Evolutionary conservation across 2,888 invertebrate genomes (phyloP).

Genomic region (Steromphala cineraria): DNA sequence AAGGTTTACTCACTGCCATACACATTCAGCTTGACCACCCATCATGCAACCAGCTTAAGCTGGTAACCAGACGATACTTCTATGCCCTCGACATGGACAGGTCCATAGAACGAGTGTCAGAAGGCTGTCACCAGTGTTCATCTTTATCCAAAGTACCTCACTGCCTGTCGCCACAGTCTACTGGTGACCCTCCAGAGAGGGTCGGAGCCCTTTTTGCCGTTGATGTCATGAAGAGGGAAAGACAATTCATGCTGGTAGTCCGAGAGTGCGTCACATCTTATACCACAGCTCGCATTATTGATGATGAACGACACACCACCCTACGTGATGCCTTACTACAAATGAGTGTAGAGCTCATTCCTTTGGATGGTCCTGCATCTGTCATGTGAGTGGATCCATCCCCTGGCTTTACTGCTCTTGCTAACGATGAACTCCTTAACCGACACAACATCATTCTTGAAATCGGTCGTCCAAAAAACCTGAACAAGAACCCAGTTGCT

Average conservation of each 20-base stretch:
- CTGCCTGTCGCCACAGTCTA: background rate
- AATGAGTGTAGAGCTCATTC: background rate
- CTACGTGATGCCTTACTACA: background rate
- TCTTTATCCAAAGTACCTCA: constrained; percentile 9
- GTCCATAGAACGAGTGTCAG: background rate
- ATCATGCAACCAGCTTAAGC: constrained; percentile 21
- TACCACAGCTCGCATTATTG: background rate
- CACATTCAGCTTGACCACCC: constrained; percentile 36
- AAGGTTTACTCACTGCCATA: constrained; percentile 28
- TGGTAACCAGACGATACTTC: constrained; percentile 28
- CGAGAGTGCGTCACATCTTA: background rate
- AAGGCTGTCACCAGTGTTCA: constrained; percentile 22
- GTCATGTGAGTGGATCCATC: background rate
- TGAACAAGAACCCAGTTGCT: constrained; percentile 22
- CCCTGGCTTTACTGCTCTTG: background rate
- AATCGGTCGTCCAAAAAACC: constrained; percentile 1
- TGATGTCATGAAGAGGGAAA: background rate
- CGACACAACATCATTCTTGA: background rate
- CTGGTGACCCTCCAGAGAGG: background rate
- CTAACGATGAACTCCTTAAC: background rate
- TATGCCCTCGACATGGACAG: constrained; percentile 25
- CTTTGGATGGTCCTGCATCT: background rate
- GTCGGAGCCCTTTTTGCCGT: background rate
- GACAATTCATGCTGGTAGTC: background rate
- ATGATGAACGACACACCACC: background rate